Evolutionary conservation across 2,113 vertebrate species (phyloP).

Genomic region (Orycteropus afer): DNA sequence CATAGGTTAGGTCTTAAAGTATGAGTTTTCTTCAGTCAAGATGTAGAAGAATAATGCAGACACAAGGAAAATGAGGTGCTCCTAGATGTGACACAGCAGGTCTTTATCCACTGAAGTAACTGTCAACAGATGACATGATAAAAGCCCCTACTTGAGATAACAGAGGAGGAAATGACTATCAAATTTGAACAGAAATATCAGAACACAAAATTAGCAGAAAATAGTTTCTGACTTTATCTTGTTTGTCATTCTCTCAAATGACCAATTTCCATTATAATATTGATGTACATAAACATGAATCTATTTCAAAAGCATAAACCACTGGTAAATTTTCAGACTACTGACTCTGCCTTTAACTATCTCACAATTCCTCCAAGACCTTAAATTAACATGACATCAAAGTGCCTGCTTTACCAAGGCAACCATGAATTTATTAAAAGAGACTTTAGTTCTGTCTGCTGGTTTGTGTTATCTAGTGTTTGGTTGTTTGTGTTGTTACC

Average conservation of each 20-base stretch:
- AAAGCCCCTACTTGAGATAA: background rate
- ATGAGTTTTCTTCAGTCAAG: background rate
- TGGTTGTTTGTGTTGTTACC: constrained; percentile 53
- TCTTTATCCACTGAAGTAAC: background rate
- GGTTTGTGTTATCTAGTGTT: constrained; percentile 50
- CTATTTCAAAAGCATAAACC: background rate
- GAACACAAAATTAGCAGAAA: background rate
- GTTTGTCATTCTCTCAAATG: background rate
- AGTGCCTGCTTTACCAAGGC: background rate
- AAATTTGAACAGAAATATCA: background rate
- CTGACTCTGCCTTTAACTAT: background rate
- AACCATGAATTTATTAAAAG: constrained; percentile 37
- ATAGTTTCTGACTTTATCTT: background rate
- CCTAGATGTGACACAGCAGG: background rate
- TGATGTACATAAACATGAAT: background rate
- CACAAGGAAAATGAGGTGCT: background rate
- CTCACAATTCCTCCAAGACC: background rate
- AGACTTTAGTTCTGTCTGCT: constrained; percentile 11
- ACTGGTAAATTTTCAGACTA: background rate
- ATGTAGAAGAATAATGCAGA: background rate
- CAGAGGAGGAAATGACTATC: background rate
- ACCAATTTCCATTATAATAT: background rate
- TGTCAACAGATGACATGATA: background rate
- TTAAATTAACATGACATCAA: constrained; percentile 6
- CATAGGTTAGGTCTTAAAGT: background rate